These are phyloP conservation scores for Triops cancriformis DNA, from an alignment of 1,140 invertebrate species.

Conservation along the genomic window DNA sequence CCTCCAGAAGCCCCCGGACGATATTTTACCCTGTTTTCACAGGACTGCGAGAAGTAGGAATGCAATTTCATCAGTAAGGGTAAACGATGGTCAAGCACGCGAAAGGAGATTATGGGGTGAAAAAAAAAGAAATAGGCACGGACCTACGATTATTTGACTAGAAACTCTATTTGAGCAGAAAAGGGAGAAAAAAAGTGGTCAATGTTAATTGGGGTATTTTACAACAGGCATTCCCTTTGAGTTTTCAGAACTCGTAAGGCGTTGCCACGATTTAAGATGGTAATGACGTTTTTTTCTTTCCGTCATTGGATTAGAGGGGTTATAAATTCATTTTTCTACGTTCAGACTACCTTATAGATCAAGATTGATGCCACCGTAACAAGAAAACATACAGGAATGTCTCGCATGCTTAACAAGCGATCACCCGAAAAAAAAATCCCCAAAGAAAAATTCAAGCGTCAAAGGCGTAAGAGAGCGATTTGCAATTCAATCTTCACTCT, in stretches of 20 bases:
- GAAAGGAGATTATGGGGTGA: background rate
- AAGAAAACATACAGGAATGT: conserved; percentile 4
- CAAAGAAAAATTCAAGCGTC: background rate
- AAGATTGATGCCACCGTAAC: background rate
- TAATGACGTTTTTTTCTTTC: background rate
- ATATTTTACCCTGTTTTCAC: background rate
- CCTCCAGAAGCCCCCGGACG: background rate
- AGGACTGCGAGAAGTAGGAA: background rate
- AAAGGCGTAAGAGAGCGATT: background rate
- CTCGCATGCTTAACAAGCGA: background rate
- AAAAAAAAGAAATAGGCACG: background rate
- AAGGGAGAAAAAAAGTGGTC: background rate
- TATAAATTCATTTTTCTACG: background rate
- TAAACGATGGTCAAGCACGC: background rate
- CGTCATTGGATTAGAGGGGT: background rate
- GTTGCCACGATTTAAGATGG: background rate
- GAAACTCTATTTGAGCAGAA: background rate
- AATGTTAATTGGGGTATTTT: background rate
- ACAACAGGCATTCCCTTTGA: background rate
- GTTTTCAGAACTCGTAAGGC: background rate
- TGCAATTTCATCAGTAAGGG: background rate
- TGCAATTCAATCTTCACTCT: background rate
- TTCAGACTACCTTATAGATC: background rate
- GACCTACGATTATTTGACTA: background rate
- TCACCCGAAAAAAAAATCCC: background rate